A percentile compares a stretch with the other conserved stretches of the same genome.
Conservation (phyloP, 2,113 vertebrate species). For the Rynchops niger region DNA sequence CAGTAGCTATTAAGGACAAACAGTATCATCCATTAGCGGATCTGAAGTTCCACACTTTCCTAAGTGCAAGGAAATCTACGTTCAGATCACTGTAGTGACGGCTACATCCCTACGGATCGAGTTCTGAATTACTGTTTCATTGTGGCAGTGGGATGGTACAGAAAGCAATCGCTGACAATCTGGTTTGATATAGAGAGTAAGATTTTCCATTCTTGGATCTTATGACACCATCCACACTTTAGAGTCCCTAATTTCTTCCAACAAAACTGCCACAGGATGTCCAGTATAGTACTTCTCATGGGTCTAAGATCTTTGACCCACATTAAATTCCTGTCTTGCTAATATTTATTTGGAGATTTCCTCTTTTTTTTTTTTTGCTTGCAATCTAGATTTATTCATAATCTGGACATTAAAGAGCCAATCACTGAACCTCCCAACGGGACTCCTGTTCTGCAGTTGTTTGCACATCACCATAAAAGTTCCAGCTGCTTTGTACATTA, state of each 20-base stretch:
- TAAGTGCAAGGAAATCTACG: neutral
- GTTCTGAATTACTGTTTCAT: neutral
- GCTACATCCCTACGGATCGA: rapidly evolving
- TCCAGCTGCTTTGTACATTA: neutral
- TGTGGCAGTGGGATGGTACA: neutral
- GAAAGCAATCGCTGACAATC: neutral
- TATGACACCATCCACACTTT: neutral
- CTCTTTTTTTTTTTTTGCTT: neutral
- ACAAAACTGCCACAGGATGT: neutral
- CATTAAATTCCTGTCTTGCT: neutral
- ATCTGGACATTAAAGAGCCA: neutral
- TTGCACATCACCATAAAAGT: neutral
- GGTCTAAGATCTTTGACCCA: neutral
- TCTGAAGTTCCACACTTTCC: neutral
- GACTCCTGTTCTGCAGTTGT: neutral
- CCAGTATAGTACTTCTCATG: neutral
- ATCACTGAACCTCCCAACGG: neutral
- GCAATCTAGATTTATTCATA: neutral
- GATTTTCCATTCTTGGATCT: neutral
- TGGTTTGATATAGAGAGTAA: neutral
- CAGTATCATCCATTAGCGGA: neutral
- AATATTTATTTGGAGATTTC: neutral
- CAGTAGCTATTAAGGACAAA: neutral
- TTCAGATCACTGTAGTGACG: neutral
- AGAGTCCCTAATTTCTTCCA: neutral